phyloP scores from a whole-genome alignment of 2,888 invertebrate species.

The Yponomeuta malinellus region DNA sequence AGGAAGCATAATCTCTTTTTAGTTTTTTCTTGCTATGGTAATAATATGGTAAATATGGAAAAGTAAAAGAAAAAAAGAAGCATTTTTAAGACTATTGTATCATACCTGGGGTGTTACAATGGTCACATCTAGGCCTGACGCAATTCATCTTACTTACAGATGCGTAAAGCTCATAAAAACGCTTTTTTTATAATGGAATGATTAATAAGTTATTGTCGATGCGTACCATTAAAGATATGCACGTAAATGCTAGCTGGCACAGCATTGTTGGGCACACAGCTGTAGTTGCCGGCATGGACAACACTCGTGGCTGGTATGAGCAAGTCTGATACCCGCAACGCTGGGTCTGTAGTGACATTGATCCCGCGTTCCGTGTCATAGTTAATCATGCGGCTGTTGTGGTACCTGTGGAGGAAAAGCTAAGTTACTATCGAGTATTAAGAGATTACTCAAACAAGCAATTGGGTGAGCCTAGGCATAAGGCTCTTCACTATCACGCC shows the following conservation, averaged over 20 bases:
- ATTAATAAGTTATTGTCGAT: not conserved
- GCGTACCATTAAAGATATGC: conserved; percentile 89
- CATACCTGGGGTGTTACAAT: too few relatives aligned
- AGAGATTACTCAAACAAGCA: too few relatives aligned
- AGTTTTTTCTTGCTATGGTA: too few relatives aligned
- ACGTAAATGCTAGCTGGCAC: conserved; percentile 91
- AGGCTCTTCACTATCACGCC: too few relatives aligned
- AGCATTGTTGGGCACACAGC: conserved; percentile 92
- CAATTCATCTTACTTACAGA: too few relatives aligned
- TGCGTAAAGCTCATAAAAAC: not conserved
- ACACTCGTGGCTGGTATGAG: conserved; percentile 76
- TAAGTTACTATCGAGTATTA: too few relatives aligned
- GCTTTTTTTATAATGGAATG: not conserved
- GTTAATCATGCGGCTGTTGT: conserved; percentile 94
- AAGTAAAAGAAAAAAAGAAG: too few relatives aligned
- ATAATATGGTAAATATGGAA: too few relatives aligned
- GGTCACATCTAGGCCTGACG: too few relatives aligned
- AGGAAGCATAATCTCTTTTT: too few relatives aligned
- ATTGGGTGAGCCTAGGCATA: too few relatives aligned
- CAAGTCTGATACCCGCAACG: conserved; percentile 81
- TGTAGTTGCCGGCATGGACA: conserved; percentile 89
- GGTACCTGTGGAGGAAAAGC: conserved; percentile 75
- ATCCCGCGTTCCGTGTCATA: conserved; percentile 91
- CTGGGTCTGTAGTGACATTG: conserved; percentile 88
- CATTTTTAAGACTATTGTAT: too few relatives aligned